Evolutionary conservation across 2,888 invertebrate genomes (phyloP), one percentile per base, ranked within the genome.

Genomic region (Caenorhabditis sp.): DNA sequence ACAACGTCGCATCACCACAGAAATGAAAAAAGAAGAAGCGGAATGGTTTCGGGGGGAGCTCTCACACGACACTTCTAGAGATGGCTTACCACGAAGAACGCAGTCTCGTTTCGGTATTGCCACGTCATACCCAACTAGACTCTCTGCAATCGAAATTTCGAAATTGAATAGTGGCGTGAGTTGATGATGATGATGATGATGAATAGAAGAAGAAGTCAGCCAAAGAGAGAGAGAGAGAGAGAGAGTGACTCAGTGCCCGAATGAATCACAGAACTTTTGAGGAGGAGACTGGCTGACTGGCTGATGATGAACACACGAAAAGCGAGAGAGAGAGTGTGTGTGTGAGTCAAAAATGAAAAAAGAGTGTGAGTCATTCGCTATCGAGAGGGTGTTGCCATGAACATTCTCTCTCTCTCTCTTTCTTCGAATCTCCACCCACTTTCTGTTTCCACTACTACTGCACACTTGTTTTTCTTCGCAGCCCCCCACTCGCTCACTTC

Each of bases 381-480:
- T 30, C 30, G 45, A 20, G 37, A 48, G 50, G 50, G 48, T 50
- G 66, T 66, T 66, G 66, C 66, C 56, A 66, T 56, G 48, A 65
- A 45, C 63, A 61, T 46, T 46, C 59, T 26, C 27, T 13, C 46
- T 22, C 45, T 37, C 27, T 13, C 30, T 9, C 30, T 9, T 30
- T 9, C 30, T 9, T 9, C 6, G 35, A 66, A 58, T 66, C 66
- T 66, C 66, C 66, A 66, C 66, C 66, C 65, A 66, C 56, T 56
- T 30, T 17, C 27, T 24, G 46, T 35, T 43, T 7, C 20, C 13
- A 6, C 41, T 37, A 35, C 24, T 30, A 50, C 41, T 27, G 39
- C 32, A 30, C 35, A 58, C 58, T 43, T 45, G 37, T 55, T 45
- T 26, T 66, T 50, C 41, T 39, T 30, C 20, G n/a, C n/a, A n/a